phyloP scores from a whole-genome alignment of 2,888 invertebrate genomes.

The Drosophila sordidula region DNA sequence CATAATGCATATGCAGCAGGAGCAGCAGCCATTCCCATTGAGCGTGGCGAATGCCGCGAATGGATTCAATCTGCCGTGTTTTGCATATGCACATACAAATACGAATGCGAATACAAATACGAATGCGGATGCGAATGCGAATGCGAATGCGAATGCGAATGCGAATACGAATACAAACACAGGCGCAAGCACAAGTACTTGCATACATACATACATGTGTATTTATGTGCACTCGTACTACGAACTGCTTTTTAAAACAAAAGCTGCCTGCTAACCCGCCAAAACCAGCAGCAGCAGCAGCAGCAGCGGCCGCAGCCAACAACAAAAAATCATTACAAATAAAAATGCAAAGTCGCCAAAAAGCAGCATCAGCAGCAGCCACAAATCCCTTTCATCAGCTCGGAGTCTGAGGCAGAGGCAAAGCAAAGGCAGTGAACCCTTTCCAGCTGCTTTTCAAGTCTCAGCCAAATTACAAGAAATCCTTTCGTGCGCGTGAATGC shows the following conservation, averaged over 20 bases:
- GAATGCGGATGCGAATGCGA: constrained; percentile 48
- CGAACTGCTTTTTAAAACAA: constrained; percentile 67
- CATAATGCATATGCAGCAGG: constrained; percentile 78
- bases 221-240: constrained; percentile 47
- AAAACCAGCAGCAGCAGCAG: constrained; percentile 51
- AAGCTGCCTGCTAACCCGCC: constrained; percentile 68
- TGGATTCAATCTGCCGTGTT: constrained; percentile 75
- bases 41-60: constrained; percentile 61
- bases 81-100: constrained; percentile 44
- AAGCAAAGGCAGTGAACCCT: constrained; percentile 53
- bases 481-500: constrained; percentile 83
- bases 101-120: constrained; percentile 23
- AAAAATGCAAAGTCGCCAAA: constrained; percentile 82
- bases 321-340: constrained; percentile 62
- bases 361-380: constrained; percentile 47
- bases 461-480: constrained; percentile 83
- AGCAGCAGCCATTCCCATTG: constrained; percentile 64
- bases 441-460: constrained; percentile 74
- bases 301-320: constrained; percentile 20
- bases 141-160: constrained; percentile 43
- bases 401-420: constrained; percentile 22
- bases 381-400: constrained; percentile 77
- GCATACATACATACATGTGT: constrained; percentile 37
- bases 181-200: constrained; percentile 27
- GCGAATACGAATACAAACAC: constrained; percentile 19